These are phyloP conservation scores for Umimayanthus kanabou DNA, from an alignment of 92 coral and sea anemone species.

Conservation along the genomic window DNA sequence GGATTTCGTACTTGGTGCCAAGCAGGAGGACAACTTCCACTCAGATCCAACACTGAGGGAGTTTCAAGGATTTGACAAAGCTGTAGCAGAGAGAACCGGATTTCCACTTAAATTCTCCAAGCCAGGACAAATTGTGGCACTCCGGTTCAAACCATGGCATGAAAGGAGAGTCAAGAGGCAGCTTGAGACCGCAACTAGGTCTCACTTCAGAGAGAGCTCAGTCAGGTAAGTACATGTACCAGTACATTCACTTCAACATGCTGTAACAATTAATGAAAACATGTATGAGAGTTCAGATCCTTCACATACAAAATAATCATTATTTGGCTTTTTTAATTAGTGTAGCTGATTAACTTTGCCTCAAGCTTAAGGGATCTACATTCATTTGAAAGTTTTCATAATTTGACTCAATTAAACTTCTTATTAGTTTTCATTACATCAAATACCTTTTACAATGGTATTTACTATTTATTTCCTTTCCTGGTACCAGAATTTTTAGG, in stretches of 20 bases:
- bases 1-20: slow-evolving; percentile 25
- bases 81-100: slow-evolving; percentile 18
- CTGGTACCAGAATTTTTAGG: no score
- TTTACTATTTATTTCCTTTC: no score
- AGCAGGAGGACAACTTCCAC: slow-evolving; percentile 15
- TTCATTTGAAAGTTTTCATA: background rate
- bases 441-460: background rate
- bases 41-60: slow-evolving; percentile 12
- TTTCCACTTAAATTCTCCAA: slow-evolving; percentile 29
- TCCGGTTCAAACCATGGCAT: slow-evolving; percentile 46
- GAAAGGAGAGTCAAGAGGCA: slow-evolving; percentile 34
- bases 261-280: background rate
- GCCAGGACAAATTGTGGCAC: slow-evolving; percentile 13
- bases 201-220: background rate
- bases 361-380: background rate
- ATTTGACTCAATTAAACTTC: background rate
- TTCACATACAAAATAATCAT: background rate
- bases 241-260: background rate
- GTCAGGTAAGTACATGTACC: no score
- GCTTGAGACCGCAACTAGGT: slow-evolving; percentile 36
- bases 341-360: background rate
- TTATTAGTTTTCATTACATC: background rate
- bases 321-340: background rate
- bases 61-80: slow-evolving; percentile 28
- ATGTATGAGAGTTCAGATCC: background rate